phyloP scores from a whole-genome alignment of 2,113 vertebrate genomes.

The Myanophis thanlyinensis region DNA sequence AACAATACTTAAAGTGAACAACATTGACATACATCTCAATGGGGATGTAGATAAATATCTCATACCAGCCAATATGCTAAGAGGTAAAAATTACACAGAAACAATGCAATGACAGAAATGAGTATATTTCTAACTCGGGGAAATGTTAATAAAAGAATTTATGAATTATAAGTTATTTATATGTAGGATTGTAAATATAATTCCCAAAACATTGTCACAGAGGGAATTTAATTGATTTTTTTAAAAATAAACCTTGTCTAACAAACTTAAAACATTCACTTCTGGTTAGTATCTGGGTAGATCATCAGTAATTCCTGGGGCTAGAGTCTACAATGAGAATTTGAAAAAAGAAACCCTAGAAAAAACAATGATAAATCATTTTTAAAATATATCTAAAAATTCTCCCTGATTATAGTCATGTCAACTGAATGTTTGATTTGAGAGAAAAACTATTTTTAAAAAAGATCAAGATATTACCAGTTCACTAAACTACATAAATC shows the following conservation, averaged over 20 bases:
- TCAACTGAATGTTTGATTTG: not conserved
- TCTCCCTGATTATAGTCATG: not conserved
- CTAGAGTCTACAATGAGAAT: not conserved
- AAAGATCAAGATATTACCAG: not conserved
- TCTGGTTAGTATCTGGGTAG: not conserved
- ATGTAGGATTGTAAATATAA: not conserved
- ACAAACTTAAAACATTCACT: not conserved
- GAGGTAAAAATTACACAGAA: not conserved
- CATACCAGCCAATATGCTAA: not conserved
- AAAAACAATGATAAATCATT: not conserved
- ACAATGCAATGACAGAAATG: not conserved
- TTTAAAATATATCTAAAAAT: not conserved
- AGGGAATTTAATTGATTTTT: too few species aligned
- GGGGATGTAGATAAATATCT: not conserved
- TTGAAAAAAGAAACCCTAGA: not conserved
- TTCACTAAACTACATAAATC: not conserved
- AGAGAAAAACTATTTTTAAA: not conserved
- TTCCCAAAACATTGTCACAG: not conserved
- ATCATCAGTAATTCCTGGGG: not conserved
- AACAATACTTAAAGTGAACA: constrained; percentile 27
- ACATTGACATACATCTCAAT: not conserved
- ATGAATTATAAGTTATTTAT: not conserved
- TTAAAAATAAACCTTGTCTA: not conserved
- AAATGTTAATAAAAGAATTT: not conserved
- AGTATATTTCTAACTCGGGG: not conserved